Evolutionary conservation across 2,797 vertebrate species (phyloP), one percentile per base, ranked within the genome.

Genomic region (Cyclopterus lumpus): DNA sequence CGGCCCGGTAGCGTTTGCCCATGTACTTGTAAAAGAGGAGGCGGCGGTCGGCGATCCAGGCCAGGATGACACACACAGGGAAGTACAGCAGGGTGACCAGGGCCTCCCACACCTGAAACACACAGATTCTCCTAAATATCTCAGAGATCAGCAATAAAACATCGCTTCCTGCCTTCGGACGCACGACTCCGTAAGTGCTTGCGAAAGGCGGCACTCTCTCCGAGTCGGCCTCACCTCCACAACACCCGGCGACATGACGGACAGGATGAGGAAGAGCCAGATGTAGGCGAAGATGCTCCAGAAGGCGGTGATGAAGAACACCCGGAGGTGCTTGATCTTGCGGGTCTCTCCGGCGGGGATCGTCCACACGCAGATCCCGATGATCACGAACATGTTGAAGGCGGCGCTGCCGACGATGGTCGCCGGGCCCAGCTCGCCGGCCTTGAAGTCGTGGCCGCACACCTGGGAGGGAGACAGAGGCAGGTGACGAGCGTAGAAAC

Each of bases 301-400:
- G 0, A 96, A 95, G 61, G 97, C 96, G 0, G 97, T 97, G 93
- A 97, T 97, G 26, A 97, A 97, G 93, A 97, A 98, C 68, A 98
- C 97, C 0, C 97, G 26, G 28, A 97, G 87, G 90, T 97, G 97
- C 16, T 97, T 97, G 93, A 97, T 98, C 83, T 93, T 94, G 1
- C 97, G 95, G 42, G 91, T 85, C 90, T 98, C 94, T 0, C 95
- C 96, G 0, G 91, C 90, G 0, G 97, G 97, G 83, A 97, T 96
- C 65, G 94, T 94, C 34, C 96, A 97, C 42, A 97, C 93, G 6
- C 97, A 97, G 18, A 97, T 90, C 0, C 93, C 96, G 0, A 98
- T 92, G 87, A 97, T 97, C 83, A 97, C 96, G 1, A 97, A 98
- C 97, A 98, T 97, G 93, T 98, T 98, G 93, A 98, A 97, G 87